phyloP scores from a whole-genome alignment of 1,140 invertebrate genomes.

The Lepidurus arcticus region DNA sequence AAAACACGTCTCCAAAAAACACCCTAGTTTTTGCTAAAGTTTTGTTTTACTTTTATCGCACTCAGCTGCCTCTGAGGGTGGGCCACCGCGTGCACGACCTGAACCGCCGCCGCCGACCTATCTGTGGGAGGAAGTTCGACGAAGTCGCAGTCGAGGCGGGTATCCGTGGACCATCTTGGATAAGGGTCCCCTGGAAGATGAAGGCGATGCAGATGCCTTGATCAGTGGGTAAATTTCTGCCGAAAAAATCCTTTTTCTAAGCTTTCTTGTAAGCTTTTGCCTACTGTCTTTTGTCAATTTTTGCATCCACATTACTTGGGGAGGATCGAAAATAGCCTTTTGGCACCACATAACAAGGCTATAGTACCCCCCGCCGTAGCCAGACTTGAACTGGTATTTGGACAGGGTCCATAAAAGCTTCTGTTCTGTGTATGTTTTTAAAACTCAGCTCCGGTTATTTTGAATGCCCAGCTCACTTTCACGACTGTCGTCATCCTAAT shows the following conservation, averaged over 20 bases:
- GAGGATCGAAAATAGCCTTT: not conserved
- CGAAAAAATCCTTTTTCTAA: not conserved
- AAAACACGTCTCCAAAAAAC: not conserved
- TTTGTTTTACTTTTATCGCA: not conserved
- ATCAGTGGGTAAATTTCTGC: slow-evolving; percentile 33
- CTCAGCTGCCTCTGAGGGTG: slow-evolving; percentile 10
- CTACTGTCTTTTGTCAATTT: not conserved
- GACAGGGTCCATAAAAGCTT: slow-evolving; percentile 15
- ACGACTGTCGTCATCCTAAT: not conserved
- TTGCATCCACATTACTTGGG: not conserved
- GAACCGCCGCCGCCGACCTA: slow-evolving; percentile 51
- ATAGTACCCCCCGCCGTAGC: not conserved
- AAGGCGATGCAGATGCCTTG: slow-evolving; percentile 28
- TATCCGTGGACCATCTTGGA: slow-evolving; percentile 64
- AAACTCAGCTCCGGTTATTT: slow-evolving; percentile 1
- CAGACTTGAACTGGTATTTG: not conserved
- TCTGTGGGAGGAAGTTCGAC: slow-evolving; percentile 63
- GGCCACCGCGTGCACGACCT: slow-evolving; percentile 35
- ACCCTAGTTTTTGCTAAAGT: not conserved
- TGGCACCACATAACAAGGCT: not conserved
- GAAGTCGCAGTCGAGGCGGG: slow-evolving; percentile 52
- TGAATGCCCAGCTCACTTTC: not conserved
- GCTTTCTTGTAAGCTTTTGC: not conserved
- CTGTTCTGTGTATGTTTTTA: not conserved
- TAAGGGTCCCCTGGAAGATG: slow-evolving; percentile 38